Evolutionary conservation across 2,113 vertebrate species (phyloP).

Genomic region (Labeo catla): DNA sequence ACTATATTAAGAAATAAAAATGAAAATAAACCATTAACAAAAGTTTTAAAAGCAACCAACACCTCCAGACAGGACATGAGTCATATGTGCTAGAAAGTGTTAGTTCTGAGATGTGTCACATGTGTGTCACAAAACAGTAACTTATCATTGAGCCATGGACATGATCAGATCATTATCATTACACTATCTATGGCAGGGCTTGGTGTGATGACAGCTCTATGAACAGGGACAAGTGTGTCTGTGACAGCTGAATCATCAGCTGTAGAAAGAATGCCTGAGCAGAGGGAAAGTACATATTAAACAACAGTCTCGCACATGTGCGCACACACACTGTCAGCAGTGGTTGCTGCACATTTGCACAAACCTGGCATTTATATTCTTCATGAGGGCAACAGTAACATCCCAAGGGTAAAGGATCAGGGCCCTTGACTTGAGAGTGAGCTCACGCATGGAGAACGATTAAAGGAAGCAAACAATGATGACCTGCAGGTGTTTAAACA

Average conservation of each 20-base stretch:
- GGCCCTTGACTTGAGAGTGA: too few species aligned
- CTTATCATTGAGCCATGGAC: conserved; percentile 15
- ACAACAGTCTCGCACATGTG: conserved; percentile 53
- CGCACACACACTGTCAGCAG: conserved; percentile 29
- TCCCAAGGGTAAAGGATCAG: conserved; percentile 1
- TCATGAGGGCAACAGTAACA: conserved; percentile 4
- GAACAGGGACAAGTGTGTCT: conserved; percentile 67
- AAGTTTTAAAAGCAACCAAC: too few species aligned
- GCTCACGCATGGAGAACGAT: conserved; percentile 33
- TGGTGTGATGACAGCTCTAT: conserved; percentile 65
- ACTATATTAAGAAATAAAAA: not conserved
- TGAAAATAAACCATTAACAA: not conserved
- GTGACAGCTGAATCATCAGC: conserved; percentile 77
- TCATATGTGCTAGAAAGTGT: not conserved
- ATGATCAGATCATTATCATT: conserved; percentile 67
- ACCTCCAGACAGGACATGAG: conserved; percentile 6
- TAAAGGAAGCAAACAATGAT: conserved; percentile 1
- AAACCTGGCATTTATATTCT: conserved; percentile 11
- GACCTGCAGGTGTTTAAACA: conserved; percentile 24
- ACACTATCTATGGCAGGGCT: conserved; percentile 50
- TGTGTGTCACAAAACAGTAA: not conserved
- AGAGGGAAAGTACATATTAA: conserved; percentile 70
- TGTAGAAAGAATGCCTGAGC: conserved; percentile 74
- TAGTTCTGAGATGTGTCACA: not conserved
- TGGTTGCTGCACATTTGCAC: conserved; percentile 13